Evolutionary conservation across 2,797 vertebrate species (phyloP), one percentile per base, ranked within the genome.

Genomic region (Rhyacichthys aspro): DNA sequence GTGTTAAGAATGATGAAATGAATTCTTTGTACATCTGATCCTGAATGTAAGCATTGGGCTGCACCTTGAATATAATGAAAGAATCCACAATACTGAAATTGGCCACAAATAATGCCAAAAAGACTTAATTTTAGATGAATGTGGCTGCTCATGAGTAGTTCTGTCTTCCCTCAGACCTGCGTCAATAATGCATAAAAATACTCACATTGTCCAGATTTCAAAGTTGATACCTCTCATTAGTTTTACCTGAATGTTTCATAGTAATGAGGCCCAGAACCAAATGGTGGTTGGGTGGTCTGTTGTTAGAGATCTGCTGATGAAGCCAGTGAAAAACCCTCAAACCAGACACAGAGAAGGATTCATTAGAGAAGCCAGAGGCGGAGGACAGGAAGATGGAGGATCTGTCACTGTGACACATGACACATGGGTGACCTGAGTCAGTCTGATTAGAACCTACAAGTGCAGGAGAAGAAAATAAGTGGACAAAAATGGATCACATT

Each of bases 361-460:
- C 64, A 76, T 74, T 67, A 57, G 42, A 70, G 53, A 59, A 75
- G 64, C 74, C 61, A 19, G 63, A 76, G 63, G 57, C 54, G 60
- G 47, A 32, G 32, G 63, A 68, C 63, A 33, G 63, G 33, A 61
- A 64, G 73, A 79, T 67, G 48, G 34, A 75, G 59, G 56, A 64
- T 67, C 57, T 78, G 54, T 83, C 46, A 1, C 28, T 15, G 19
- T 76, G 76, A 71, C 57, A 43, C 76, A 77, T 55, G 46, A 57
- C 53, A 68, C 57, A 59, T 10, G 12, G 28, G 19, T 28, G 42
- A 34, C 56, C 36, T 59, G 32, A 17, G 57, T 54, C 55, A 17
- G 16, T 57, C 11, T 41, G 17, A 63, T 38, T 55, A 55, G 11
- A 14, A 17, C 15, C 18, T 15, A 45, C 33, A 50, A 1, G 10